Base-by-base conservation (phyloP, 1,140 invertebrate species). In the Macrosteles quadrilineatus region DNA sequence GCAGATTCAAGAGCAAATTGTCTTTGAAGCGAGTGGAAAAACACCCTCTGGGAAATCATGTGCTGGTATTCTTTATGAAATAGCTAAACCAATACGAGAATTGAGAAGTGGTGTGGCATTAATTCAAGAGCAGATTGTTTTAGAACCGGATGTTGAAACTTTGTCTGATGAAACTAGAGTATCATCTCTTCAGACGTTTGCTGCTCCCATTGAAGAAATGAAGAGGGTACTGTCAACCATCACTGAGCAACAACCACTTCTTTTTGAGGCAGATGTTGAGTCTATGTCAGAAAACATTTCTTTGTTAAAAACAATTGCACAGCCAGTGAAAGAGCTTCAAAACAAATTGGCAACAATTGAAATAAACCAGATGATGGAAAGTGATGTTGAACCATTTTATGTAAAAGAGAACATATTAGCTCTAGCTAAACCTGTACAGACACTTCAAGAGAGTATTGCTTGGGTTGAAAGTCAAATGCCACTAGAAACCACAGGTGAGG, bases 261-360 rank as follows among this genome's bases (percentile, higher is more conserved):
- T 69, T 36, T 62, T 62, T 62, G 68, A 69, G 64, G 32, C 59
- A 57, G 32, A 55, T 29, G 62, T 45, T 4, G 36, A 62, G 40
- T 45, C 68, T 25, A 40, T 69, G 25, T 62, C 63, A 30, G 69
- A 73, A 23, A 29, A 67, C 45, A 59, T 67, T 1, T 80, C 81
- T 11, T 72, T 80, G 4, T 72, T 85, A 31, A 76, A 83, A 68
- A 81, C 80, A 40, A 79, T 86, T 63, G 84, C 83, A 6, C 73
- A 80, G 67, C 83, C 83, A 21, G 72, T 88, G 32, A 79, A 84
- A 70, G 81, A 85, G 75, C 77, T 87, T 47, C 81, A 83, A 72
- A 83, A 83, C 71, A 84, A 81, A 71, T 76, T 87, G 45, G 76
- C 84, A n/a, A 71, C 84, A 57, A 78, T 87, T 25, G 79, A 74